Evolutionary conservation across 2,113 vertebrate species (phyloP), one percentile per base, ranked within the genome.

Genomic region (Eurystomus gularis): DNA sequence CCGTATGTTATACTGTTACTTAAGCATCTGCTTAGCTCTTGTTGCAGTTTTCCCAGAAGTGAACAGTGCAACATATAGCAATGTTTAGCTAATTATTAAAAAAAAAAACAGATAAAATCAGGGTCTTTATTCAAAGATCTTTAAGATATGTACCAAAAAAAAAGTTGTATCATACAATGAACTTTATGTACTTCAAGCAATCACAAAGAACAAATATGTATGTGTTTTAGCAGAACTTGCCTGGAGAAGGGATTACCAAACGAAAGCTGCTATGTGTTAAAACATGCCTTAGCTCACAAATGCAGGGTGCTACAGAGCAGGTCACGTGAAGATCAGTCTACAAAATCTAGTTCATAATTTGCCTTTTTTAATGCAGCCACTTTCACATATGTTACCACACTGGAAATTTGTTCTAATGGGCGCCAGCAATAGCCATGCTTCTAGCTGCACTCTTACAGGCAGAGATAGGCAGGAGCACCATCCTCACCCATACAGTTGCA

Each of bases 211-310:
- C 69, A 89, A 93, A 69, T 3, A 52, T 0, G 0, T 10, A 60
- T 17, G 46, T 20, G 23, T 33, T 92, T 86, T 31, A 80, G 48
- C 29, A 87, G 69, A 83, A 81, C 26, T 33, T 73, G 86, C 73
- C 73, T 37, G 35, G 35, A 93, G 48, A 94, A 89, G 48, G 48
- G 66, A 93, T 66, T 70, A 85, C 31, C 54, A 72, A 93, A 82
- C 13, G 28, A 79, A 91, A 79, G 57, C 14, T 70, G 42, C 61
- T 85, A 44, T 95, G 88, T 82, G 85, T 94, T 77, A 94, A 90
- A 95, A 95, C 82, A 95, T 7, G 68, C 31, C 54, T 61, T 54
- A 33, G 40, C 12, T 93, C 66, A 76, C 40, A n/a, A 58, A 82
- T 0, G 33, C 72, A 57, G 48, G 46, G 37, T 51, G 15, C 61